Evolutionary conservation across 1,140 invertebrate species (phyloP).

Genomic region (Tetraneura akinire): DNA sequence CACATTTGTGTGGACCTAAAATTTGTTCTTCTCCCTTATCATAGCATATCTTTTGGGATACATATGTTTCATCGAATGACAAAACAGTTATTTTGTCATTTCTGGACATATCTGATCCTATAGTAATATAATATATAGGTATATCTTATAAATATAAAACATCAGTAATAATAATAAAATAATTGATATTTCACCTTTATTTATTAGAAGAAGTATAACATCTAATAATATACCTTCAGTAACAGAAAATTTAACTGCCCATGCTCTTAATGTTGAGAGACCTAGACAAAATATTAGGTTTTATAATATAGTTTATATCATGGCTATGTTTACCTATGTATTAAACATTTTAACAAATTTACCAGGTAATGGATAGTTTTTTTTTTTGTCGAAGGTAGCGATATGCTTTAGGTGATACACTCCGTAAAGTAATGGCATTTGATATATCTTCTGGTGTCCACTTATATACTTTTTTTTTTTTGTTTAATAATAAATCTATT

Average conservation of each 20-base stretch:
- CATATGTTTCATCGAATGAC: not conserved
- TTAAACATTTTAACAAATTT: not conserved
- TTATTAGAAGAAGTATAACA: not conserved
- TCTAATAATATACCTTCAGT: not conserved
- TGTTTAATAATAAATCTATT: not conserved
- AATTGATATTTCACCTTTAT: not conserved
- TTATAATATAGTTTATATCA: not conserved
- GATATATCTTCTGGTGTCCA: not conserved
- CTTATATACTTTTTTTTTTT: not conserved
- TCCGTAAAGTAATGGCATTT: not conserved
- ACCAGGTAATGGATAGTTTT: conserved; percentile 3
- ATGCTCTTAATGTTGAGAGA: conserved; percentile 2
- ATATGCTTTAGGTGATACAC: not conserved
- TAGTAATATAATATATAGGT: not conserved
- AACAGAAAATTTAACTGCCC: not conserved
- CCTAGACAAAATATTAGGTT: conserved; percentile 1
- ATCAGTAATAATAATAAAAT: too few species aligned
- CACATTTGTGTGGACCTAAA: not conserved
- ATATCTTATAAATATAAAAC: not conserved
- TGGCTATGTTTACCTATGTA: not conserved
- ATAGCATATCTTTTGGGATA: not conserved
- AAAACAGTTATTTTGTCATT: not conserved
- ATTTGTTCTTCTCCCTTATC: not conserved
- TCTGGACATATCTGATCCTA: not conserved
- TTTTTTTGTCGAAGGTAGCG: too few species aligned